Percentiles rank a stretch among this genome's conserved stretches.
Evolutionary conservation across 1,140 invertebrate genomes (phyloP).

Genomic region (Conus ventricosus): DNA sequence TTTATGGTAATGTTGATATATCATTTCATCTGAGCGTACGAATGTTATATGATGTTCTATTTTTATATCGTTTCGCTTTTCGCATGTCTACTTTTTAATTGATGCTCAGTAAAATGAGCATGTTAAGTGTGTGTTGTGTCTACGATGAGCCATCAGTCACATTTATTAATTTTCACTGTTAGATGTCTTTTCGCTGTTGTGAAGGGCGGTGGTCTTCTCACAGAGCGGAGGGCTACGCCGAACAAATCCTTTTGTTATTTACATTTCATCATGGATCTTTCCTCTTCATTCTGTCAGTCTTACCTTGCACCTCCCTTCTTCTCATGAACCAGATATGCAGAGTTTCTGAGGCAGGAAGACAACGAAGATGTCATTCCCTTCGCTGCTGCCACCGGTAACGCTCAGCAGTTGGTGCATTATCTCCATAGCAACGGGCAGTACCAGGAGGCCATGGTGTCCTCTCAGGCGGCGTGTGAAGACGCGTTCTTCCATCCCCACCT

Average conservation of each 20-base stretch:
- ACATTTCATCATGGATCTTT: background rate
- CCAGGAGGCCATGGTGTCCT: slow-evolving; percentile 64
- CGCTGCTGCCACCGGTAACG: slow-evolving; percentile 68
- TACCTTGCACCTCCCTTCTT: background rate
- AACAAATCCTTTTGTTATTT: background rate
- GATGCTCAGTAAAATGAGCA: no score
- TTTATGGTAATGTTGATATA: no score
- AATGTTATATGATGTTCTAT: no score
- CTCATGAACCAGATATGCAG: slow-evolving; percentile 64
- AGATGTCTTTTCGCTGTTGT: no score
- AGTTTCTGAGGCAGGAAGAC: slow-evolving; percentile 68
- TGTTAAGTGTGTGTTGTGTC: no score
- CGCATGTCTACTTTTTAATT: no score
- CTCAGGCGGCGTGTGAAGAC: slow-evolving; percentile 66
- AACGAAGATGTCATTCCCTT: slow-evolving; percentile 68
- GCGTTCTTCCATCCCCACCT: slow-evolving; percentile 34
- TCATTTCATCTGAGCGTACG: no score
- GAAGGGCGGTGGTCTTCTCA: background rate
- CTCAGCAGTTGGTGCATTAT: slow-evolving; percentile 66
- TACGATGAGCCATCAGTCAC: no score
- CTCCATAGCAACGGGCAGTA: slow-evolving; percentile 64
- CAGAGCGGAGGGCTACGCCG: background rate
- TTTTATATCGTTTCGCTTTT: no score
- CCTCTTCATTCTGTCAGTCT: background rate
- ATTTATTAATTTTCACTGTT: no score